A percentile compares a stretch with the other conserved stretches of the same genome.
phyloP scores from a whole-genome alignment of 2,797 vertebrate genomes.

The Macrochelys suwanniensis region DNA sequence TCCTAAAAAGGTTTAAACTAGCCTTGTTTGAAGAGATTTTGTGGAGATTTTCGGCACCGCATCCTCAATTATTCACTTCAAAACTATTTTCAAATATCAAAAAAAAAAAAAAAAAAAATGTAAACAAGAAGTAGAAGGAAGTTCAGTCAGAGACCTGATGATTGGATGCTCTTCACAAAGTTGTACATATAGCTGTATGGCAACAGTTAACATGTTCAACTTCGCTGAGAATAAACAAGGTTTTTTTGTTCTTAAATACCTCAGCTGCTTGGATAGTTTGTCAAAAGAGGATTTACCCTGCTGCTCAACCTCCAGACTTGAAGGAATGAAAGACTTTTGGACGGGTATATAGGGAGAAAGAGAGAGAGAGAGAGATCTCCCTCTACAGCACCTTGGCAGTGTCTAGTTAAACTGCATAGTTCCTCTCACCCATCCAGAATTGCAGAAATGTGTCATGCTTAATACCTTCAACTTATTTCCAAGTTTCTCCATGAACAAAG shows the following conservation, averaged over 20 bases:
- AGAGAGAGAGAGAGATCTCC: neutral
- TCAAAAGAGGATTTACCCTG: neutral
- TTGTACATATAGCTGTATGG: neutral
- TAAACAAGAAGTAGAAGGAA: neutral
- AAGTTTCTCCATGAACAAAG: neutral
- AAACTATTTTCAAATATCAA: neutral
- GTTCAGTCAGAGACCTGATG: neutral
- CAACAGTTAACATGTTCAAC: neutral
- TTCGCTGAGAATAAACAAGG: accelerated
- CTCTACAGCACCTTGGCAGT: neutral
- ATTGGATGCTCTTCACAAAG: neutral
- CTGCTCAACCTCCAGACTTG: neutral
- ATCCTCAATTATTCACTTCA: neutral
- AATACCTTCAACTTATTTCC: neutral
- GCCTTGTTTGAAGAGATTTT: neutral
- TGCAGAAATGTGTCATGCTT: neutral
- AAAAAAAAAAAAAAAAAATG: too few relatives aligned
- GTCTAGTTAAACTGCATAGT: neutral
- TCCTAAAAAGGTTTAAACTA: neutral
- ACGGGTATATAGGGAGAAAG: neutral
- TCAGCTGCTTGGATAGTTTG: neutral
- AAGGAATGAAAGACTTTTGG: neutral
- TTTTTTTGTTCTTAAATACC: neutral
- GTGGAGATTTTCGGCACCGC: neutral
- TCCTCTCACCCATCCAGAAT: neutral